These are phyloP conservation scores for Zaprionus africanus DNA, from an alignment of 1,140 invertebrate genomes.

Conservation along the genomic window DNA sequence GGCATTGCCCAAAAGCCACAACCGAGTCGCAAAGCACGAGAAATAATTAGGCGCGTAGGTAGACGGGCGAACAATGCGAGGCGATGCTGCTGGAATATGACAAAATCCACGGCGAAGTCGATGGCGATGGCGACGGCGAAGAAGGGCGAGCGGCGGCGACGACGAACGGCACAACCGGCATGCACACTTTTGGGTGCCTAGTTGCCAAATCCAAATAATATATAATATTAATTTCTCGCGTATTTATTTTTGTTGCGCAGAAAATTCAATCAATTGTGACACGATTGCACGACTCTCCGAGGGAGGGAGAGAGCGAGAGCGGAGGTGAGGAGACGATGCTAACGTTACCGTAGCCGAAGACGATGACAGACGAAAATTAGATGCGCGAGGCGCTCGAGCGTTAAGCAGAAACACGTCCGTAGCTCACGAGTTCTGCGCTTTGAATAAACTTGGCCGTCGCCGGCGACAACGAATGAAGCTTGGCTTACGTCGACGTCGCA, in stretches of 20 bases:
- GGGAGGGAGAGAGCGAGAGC: constrained; percentile 15
- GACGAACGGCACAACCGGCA: constrained; percentile 32
- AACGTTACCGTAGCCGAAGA: constrained; percentile 2
- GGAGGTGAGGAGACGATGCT: constrained; percentile 24
- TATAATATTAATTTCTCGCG: constrained; percentile 71
- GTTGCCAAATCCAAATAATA: constrained; percentile 75
- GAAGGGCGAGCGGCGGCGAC: background rate
- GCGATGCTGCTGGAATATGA: constrained; percentile 43
- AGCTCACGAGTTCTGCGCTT: constrained; percentile 80
- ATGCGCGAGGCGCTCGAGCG: constrained; percentile 69
- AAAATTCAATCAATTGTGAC: constrained; percentile 75
- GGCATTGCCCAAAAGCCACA: constrained; percentile 69
- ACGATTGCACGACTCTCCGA: constrained; percentile 71
- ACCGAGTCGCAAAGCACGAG: constrained; percentile 32
- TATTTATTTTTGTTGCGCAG: constrained; percentile 48
- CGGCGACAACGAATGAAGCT: constrained; percentile 62
- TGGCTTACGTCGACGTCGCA: constrained; percentile 43
- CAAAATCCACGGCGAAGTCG: constrained; percentile 37
- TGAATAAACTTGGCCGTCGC: constrained; percentile 71
- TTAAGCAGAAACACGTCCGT: constrained; percentile 70
- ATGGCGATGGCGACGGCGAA: background rate
- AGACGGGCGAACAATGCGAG: constrained; percentile 63
- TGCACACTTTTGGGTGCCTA: constrained; percentile 43
- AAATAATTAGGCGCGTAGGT: constrained; percentile 74
- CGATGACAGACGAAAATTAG: constrained; percentile 32